Conservation (phyloP, 2,888 invertebrate genomes). For the Loripinus fragilis region DNA sequence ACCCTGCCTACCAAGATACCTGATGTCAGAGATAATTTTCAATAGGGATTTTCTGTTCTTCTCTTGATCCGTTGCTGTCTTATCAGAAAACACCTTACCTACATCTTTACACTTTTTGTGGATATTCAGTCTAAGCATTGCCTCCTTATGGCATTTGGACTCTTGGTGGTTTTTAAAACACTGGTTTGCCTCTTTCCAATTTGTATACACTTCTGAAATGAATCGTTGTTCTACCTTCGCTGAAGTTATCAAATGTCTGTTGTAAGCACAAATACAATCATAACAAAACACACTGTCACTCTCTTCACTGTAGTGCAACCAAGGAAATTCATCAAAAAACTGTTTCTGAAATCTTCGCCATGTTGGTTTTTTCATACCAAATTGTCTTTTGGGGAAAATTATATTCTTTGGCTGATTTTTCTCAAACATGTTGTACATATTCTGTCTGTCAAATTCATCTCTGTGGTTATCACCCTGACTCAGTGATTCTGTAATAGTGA, state of each 20-base stretch:
- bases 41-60: neutral
- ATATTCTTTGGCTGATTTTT: neutral
- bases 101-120: neutral
- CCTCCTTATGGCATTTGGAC: constrained; percentile 10
- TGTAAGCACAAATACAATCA: neutral
- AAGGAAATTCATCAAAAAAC: neutral
- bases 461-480: no score
- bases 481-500: neutral
- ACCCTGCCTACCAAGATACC: constrained; percentile 44
- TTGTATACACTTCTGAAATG: neutral
- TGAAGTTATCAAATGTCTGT: neutral
- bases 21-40: constrained; percentile 22
- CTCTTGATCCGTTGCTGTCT: neutral
- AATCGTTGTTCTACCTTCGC: constrained; percentile 10
- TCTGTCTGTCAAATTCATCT: neutral
- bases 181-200: neutral
- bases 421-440: neutral
- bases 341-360: neutral
- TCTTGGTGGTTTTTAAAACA: neutral
- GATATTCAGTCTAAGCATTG: neutral
- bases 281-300: neutral
- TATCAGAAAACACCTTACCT: neutral
- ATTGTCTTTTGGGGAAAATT: neutral
- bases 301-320: neutral
- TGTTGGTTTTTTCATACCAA: neutral